Evolutionary conservation across 2,113 vertebrate species (phyloP), one percentile per base, ranked within the genome.

Genomic region (Rhineura floridana): DNA sequence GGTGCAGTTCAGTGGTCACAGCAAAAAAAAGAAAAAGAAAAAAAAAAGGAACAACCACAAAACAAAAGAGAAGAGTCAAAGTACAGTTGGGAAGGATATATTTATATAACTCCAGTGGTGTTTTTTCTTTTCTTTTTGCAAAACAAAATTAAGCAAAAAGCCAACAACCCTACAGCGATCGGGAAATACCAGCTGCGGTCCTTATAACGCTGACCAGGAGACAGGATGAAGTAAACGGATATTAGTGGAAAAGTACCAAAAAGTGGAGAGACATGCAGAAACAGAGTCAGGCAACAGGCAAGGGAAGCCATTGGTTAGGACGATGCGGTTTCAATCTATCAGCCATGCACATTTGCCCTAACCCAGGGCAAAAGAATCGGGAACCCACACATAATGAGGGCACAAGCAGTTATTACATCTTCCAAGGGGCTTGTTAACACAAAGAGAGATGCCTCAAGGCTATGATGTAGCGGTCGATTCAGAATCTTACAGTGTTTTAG

Each of bases 1-100:
- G 91, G 97, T 96, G 97, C 98, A 97, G 96, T 98, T 98, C 98
- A 95, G 98, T 98, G 97, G 97, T 92, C 94, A 97, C 94, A 97
- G 98, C 96, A 84, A 96, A 96, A 97, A 92, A 28, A 93, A 10
- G 96, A 92, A 28, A 93, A 10, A 52, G 62, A 76, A 2, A 62
- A n/a, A 52, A n/a, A 23, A 39, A 42, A 76, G 42, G 69, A 88
- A 88, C 72, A 75, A 88, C 44, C 87, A 88, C 80, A 77, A 88
- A 76, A 88, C n/a, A 83, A 93, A 33, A 85, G 70, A 85, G 44
- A 81, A 89, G 89, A 94, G 87, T 30, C 9, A 42, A 94, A 94
- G 95, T 91, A 93, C 30, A 94, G 88, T 82, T 90, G 93, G 93
- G 82, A 89, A 89, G 62, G 90, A 52, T 1, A 4, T 85, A 59